A percentile compares a stretch with the other conserved stretches of the same genome.
Conservation (phyloP, 2,797 vertebrate species). For the Rhinatrema bivittatum region DNA sequence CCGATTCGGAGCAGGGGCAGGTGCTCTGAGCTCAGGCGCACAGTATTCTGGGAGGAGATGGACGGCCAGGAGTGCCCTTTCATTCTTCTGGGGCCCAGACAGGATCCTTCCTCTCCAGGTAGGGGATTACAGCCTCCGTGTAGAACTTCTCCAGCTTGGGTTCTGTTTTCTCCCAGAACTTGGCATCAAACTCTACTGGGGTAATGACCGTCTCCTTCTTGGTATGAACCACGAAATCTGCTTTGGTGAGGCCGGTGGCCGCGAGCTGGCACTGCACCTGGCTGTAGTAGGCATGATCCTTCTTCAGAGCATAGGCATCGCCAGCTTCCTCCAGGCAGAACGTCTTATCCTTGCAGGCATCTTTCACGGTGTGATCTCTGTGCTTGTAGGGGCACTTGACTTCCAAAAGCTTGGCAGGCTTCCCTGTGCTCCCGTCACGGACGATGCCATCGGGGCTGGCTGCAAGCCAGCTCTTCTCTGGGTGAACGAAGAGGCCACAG, state of each 20-base stretch:
- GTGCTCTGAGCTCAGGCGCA: no score
- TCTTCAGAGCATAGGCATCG: conserved; percentile 50
- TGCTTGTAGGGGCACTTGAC: conserved; percentile 79
- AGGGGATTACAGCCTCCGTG: conserved; percentile 47
- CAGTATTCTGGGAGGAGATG: no score
- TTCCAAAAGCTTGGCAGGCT: conserved; percentile 57
- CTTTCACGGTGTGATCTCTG: conserved; percentile 39
- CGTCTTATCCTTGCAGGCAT: conserved; percentile 58
- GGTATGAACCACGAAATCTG: conserved; percentile 65
- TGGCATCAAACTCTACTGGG: conserved; percentile 51
- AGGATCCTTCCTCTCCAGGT: conserved; percentile 17
- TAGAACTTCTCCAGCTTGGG: conserved; percentile 67
- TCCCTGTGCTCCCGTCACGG: conserved; percentile 36
- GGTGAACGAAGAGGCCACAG: conserved; percentile 66
- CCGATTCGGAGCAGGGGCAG: no score
- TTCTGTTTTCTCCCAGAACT: conserved; percentile 54
- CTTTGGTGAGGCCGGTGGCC: conserved; percentile 33
- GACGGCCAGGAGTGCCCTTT: no score
- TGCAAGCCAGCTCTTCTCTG: conserved; percentile 55
- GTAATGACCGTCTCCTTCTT: conserved; percentile 51
- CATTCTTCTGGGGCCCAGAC: conserved; percentile 42
- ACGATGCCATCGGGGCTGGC: conserved; percentile 71
- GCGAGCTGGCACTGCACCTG: conserved; percentile 75
- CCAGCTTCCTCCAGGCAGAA: conserved; percentile 58
- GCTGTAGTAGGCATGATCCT: conserved; percentile 60